Conservation (phyloP, 2,797 vertebrate genomes). For the Coluber constrictor region DNA sequence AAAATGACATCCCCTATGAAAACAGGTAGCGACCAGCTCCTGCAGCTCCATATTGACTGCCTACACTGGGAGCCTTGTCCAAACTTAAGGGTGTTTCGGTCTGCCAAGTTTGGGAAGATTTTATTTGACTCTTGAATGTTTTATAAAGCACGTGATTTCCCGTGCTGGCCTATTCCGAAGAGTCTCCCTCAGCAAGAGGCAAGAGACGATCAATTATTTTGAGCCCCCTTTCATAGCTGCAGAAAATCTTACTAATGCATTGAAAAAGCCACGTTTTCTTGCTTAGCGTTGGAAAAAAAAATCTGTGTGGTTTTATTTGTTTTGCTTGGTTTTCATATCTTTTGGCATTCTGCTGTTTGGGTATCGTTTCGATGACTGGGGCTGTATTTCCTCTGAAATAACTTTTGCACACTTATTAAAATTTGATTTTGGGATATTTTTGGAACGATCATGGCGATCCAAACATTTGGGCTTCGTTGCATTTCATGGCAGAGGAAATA, state of each 20-base stretch:
- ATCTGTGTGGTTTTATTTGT: slow-evolving; percentile 55
- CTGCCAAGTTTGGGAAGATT: neutral
- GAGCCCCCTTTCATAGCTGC: slow-evolving; percentile 67
- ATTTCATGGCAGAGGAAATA: slow-evolving; percentile 73
- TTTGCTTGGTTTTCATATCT: slow-evolving; percentile 63
- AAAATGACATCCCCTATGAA: neutral
- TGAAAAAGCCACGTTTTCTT: slow-evolving; percentile 15
- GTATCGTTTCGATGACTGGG: slow-evolving; percentile 49
- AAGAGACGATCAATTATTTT: slow-evolving; percentile 75
- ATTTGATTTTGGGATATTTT: neutral
- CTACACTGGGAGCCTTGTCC: neutral
- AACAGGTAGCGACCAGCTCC: neutral
- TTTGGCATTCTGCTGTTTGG: slow-evolving; percentile 59
- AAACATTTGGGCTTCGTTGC: slow-evolving; percentile 2
- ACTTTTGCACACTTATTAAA: neutral
- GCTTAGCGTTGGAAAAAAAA: slow-evolving; percentile 65
- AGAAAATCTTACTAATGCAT: slow-evolving; percentile 33
- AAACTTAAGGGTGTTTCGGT: neutral
- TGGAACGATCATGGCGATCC: slow-evolving; percentile 18
- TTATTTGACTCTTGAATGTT: slow-evolving; percentile 39
- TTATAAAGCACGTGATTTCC: slow-evolving; percentile 34
- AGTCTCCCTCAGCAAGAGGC: slow-evolving; percentile 45
- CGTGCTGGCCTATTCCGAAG: slow-evolving; percentile 20
- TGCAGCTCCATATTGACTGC: neutral
- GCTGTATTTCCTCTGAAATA: slow-evolving; percentile 77